Percentiles rank a stretch among this genome's conserved stretches.
Evolutionary conservation across 2,113 vertebrate genomes (phyloP).

Genomic region (Callocephalon fimbriatum): DNA sequence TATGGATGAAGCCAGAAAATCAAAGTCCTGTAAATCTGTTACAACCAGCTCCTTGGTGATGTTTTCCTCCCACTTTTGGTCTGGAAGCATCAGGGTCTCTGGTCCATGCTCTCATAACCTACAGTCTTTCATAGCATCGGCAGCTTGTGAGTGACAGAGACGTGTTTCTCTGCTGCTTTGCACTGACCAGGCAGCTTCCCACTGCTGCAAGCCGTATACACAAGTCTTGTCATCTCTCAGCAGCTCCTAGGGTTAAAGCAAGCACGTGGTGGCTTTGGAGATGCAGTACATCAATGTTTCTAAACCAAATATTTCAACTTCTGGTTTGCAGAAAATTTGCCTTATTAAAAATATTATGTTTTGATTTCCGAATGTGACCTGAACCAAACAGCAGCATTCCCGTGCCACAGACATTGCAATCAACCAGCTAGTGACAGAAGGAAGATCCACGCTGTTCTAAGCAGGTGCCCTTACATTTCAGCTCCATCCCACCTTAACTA

Average conservation of each 20-base stretch:
- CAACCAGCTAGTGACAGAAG: not conserved
- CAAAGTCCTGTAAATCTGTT: not conserved
- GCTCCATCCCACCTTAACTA: not conserved
- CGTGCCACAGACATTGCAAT: not conserved
- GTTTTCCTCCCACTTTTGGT: not conserved
- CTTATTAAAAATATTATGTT: not conserved
- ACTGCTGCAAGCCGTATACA: not conserved
- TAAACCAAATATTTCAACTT: not conserved
- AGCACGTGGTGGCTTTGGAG: not conserved
- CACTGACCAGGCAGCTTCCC: rapidly evolving
- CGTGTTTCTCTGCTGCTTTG: not conserved
- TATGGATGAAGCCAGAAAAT: not conserved
- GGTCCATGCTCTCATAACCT: too few species aligned
- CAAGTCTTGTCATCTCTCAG: not conserved
- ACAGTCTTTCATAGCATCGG: too few species aligned
- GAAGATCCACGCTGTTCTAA: not conserved
- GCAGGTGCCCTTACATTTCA: not conserved
- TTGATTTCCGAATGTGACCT: not conserved
- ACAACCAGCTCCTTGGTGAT: not conserved
- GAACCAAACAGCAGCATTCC: not conserved
- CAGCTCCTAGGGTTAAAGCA: not conserved
- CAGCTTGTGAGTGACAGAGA: not conserved
- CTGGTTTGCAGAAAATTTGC: not conserved
- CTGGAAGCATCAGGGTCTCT: not conserved
- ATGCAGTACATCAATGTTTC: not conserved